These are phyloP conservation scores for Pseudomugil tenellus DNA, from an alignment of 2,797 vertebrate species.

Conservation along the genomic window DNA sequence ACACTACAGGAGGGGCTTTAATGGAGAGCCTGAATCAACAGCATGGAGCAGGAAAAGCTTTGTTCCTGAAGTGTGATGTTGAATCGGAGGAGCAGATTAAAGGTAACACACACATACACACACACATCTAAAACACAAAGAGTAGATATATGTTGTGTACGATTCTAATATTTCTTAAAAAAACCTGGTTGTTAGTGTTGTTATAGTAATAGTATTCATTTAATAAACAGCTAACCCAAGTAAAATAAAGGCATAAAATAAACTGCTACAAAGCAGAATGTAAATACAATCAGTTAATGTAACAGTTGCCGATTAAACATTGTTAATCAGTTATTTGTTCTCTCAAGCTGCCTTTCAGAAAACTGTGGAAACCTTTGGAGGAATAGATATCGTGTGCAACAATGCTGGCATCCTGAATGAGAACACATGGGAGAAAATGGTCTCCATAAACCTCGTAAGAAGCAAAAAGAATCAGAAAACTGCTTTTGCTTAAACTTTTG, in stretches of 20 bases:
- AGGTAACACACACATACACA: slow-evolving; percentile 74
- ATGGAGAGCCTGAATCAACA: slow-evolving; percentile 53
- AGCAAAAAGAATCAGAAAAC: not conserved
- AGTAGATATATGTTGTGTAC: not conserved
- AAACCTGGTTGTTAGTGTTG: no score
- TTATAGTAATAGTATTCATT: no score
- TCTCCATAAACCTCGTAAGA: slow-evolving; percentile 81
- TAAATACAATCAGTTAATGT: no score
- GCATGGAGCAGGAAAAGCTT: slow-evolving; percentile 48
- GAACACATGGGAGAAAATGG: slow-evolving; percentile 68
- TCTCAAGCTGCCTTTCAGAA: slow-evolving; percentile 74
- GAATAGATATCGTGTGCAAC: slow-evolving; percentile 81
- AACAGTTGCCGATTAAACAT: no score
- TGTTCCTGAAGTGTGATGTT: slow-evolving; percentile 74
- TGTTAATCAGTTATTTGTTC: not conserved
- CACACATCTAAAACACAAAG: not conserved
- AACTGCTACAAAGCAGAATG: no score
- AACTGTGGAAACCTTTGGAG: slow-evolving; percentile 63
- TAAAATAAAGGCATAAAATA: not conserved
- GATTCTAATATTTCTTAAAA: not conserved
- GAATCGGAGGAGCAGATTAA: slow-evolving; percentile 76
- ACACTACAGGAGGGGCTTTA: slow-evolving; percentile 46
- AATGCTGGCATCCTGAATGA: slow-evolving; percentile 83
- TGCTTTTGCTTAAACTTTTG: not conserved
- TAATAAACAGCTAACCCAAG: no score